Conservation (phyloP, 2,113 vertebrate genomes). For the Cynocephalus volans region DNA sequence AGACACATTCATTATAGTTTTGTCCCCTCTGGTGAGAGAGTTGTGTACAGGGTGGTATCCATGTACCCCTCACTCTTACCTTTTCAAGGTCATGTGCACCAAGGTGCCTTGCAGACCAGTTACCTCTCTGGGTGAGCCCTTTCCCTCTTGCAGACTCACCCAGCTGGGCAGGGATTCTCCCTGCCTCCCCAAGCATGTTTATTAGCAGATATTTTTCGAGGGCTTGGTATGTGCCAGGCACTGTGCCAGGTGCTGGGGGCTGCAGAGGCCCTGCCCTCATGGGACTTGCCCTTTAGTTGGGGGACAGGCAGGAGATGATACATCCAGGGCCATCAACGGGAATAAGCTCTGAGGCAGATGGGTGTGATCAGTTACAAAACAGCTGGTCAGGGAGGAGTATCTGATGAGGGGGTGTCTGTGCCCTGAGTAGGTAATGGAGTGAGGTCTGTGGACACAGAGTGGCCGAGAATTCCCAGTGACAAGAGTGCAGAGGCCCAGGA, state of each 20-base stretch:
- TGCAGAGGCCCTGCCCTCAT: too few species aligned
- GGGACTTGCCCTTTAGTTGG: neutral
- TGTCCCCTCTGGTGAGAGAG: neutral
- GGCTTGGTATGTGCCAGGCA: too few species aligned
- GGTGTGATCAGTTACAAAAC: neutral
- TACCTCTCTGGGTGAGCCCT: too few species aligned
- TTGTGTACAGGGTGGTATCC: neutral
- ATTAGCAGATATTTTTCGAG: neutral
- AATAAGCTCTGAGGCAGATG: neutral
- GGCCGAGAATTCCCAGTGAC: neutral
- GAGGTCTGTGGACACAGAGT: neutral
- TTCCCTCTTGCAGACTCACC: neutral
- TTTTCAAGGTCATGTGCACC: neutral
- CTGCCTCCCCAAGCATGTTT: neutral
- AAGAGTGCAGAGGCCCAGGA: neutral
- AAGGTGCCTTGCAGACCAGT: neutral
- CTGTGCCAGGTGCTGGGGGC: too few species aligned
- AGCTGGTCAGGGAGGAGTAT: neutral
- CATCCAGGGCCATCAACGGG: accelerated
- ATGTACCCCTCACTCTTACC: accelerated
- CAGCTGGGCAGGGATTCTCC: neutral
- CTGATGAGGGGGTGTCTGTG: neutral
- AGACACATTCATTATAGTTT: neutral
- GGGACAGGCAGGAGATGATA: too few species aligned
- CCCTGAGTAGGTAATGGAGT: neutral